Base-by-base conservation (phyloP, 2,797 vertebrate genomes). In the Stomatorhinus walkeri region DNA sequence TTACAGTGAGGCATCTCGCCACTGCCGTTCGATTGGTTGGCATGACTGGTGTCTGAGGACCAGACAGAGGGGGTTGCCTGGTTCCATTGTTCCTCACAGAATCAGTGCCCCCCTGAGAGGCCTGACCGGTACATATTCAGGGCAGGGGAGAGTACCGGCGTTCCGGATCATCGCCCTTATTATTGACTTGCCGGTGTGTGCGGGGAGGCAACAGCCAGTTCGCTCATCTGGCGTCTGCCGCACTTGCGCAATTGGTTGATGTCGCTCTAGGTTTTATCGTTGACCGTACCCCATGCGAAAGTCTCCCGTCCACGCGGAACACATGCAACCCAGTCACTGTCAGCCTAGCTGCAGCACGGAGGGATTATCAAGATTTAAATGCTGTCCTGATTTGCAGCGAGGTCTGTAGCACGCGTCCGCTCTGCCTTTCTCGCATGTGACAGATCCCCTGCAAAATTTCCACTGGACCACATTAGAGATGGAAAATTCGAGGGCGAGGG, bases 61-160 rank as follows among this genome's bases (percentile, higher is more conserved):
- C 14, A 7, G 51, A 87, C 89, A 87, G 83, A 64, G 46, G 72
- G 49, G 51, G n/a, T 54, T 83, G 88, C 85, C 85, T 43, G 43
- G 85, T 54, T 5, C 52, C 89, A 72, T 87, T 90, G 89, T 90
- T 61, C 5, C 3, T 12, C n/a, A 1, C 56, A 87, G 89, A 89
- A 52, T 72, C 89, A 43, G 68, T 68, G 48, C 64, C 64, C 64
- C 19, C 19, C 49, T 81, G 89, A 88, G 84, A 54, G 87, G 61
- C 84, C 84, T 90, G 89, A 90, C 85, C 88, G 89, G 89, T 90
- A 81, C 43, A 90, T 90, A 88, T 84, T 90, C 72, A 40, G 36
- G 89, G 68, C 89, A 24, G 43, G 49, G 84, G 40, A 32, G 87
- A 81, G 84, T 86, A 79, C 87, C 85, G 36, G 52, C 84, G 49